Evolutionary conservation across 2,888 invertebrate species (phyloP).

Genomic region (Amorpha juglandis): DNA sequence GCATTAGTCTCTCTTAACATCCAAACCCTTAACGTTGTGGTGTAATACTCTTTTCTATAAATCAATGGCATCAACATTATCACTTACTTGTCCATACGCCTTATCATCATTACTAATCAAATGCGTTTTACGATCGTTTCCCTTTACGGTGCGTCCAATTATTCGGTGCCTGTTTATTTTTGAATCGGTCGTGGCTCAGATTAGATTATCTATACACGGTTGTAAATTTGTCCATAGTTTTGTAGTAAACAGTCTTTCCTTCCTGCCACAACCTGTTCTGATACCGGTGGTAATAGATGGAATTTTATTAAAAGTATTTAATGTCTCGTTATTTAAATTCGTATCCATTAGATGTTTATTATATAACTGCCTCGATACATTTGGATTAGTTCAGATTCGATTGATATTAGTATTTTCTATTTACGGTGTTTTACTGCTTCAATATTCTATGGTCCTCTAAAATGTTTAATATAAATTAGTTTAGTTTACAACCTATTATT

Average conservation of each 20-base stretch:
- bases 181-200: constrained; percentile 25
- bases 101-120: constrained; percentile 38
- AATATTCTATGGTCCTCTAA: background rate
- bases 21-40: background rate
- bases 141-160: constrained; percentile 38
- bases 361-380: background rate
- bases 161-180: constrained; percentile 32
- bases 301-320: constrained; percentile 15
- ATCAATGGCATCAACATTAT: constrained; percentile 36
- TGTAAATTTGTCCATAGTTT: constrained; percentile 19
- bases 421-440: background rate
- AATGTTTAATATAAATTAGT: constrained; percentile 5
- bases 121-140: constrained; percentile 39
- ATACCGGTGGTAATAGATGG: background rate
- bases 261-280: constrained; percentile 20
- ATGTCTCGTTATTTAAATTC: constrained; percentile 22
- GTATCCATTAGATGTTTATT: constrained; percentile 8
- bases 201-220: constrained; percentile 25
- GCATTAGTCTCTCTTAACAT: background rate
- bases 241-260: constrained; percentile 24
- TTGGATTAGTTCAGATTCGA: background rate
- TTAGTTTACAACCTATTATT: constrained; percentile 3
- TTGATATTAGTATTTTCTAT: background rate
- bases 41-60: constrained; percentile 8
- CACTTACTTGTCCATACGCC: constrained; percentile 35